phyloP scores from a whole-genome alignment of 2,888 invertebrate species.

The Chydorus sphaericus region DNA sequence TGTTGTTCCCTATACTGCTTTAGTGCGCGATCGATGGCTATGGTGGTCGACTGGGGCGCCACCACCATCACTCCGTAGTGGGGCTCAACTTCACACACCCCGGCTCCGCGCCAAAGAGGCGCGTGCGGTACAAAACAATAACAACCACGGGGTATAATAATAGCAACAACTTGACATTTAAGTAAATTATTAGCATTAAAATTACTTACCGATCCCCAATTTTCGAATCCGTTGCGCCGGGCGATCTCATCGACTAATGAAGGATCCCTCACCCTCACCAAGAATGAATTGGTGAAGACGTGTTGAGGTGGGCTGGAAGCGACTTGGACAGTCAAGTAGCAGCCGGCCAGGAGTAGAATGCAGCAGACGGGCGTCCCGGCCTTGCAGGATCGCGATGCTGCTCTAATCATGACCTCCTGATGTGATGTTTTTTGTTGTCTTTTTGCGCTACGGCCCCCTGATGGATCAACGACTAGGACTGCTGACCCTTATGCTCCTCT shows the following conservation, averaged over 20 bases:
- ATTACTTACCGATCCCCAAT: constrained; percentile 77
- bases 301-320: constrained; percentile 25
- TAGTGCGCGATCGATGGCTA: too few species aligned
- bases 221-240: constrained; percentile 78
- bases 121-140: not conserved
- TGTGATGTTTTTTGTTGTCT: too few species aligned
- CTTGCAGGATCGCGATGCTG: constrained; percentile 2
- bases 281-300: constrained; percentile 90
- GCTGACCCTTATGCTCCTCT: too few species aligned
- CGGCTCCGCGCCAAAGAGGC: too few species aligned
- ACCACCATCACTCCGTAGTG: too few species aligned
- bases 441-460: too few species aligned
- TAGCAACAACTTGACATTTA: not conserved
- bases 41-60: too few species aligned
- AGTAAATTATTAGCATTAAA: not conserved
- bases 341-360: constrained; percentile 1
- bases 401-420: constrained; percentile 1
- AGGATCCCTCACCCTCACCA: constrained; percentile 66
- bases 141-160: not conserved
- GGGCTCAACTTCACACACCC: too few species aligned
- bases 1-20: too few species aligned
- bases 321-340: constrained; percentile 1
- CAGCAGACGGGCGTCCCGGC: constrained; percentile 5
- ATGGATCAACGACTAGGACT: too few species aligned
- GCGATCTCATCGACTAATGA: constrained; percentile 69